A percentile compares a stretch with the other conserved stretches of the same genome.
Conservation (phyloP, 2,888 invertebrate genomes). For the Clivina fossor region DNA sequence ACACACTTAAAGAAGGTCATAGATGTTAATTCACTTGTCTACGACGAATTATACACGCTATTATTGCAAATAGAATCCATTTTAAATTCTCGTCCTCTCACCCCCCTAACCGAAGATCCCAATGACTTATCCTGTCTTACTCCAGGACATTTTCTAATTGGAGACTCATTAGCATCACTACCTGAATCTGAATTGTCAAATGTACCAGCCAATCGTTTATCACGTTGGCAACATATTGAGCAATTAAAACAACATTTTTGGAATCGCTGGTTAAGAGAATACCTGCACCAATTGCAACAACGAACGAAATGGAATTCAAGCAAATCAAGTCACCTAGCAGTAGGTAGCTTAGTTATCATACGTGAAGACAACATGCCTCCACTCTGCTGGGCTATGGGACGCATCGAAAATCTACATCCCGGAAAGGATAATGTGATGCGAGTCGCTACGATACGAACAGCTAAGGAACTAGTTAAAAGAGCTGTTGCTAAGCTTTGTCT, state of each 20-base stretch:
- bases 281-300: slow-evolving; percentile 36
- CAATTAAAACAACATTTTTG: slow-evolving; percentile 36
- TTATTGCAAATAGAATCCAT: slow-evolving; percentile 40
- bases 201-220: slow-evolving; percentile 12
- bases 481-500: not conserved
- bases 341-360: not conserved
- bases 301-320: slow-evolving; percentile 35
- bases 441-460: not conserved
- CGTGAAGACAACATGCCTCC: slow-evolving; percentile 3
- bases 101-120: slow-evolving; percentile 38
- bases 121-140: slow-evolving; percentile 38
- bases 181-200: slow-evolving; percentile 31
- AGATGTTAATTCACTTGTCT: slow-evolving; percentile 22
- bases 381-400: slow-evolving; percentile 1
- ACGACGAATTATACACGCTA: slow-evolving; percentile 31
- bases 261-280: slow-evolving; percentile 39
- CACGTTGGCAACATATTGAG: slow-evolving; percentile 35
- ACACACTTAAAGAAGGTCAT: slow-evolving; percentile 7
- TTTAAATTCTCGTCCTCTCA: slow-evolving; percentile 41
- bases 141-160: slow-evolving; percentile 44
- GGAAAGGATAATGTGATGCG: not conserved
- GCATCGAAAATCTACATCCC: slow-evolving; percentile 2
- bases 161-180: slow-evolving; percentile 23
- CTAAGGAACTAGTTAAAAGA: not conserved
- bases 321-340: not conserved